A percentile compares a stretch with the other conserved stretches of the same genome.
Evolutionary conservation across 2,888 invertebrate species (phyloP).

Genomic region (Hirudinaria manillensis): DNA sequence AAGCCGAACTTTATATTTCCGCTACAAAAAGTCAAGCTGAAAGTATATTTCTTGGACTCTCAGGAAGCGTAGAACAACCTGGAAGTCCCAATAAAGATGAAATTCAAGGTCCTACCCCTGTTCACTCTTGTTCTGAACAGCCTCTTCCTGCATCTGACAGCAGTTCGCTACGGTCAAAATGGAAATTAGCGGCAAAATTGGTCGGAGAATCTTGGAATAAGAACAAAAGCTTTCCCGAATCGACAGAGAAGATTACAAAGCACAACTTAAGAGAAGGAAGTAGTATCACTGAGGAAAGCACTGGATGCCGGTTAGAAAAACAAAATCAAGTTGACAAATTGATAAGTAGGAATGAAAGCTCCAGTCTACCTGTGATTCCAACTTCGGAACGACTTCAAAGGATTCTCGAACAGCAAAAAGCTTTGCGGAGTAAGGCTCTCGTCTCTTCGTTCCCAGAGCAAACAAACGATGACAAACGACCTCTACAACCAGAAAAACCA

Average conservation of each 20-base stretch:
- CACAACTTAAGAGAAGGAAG: conserved; percentile 10
- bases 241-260: conserved; percentile 13
- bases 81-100: neutral
- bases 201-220: conserved; percentile 28
- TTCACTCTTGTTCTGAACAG: neutral
- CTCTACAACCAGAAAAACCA: neutral
- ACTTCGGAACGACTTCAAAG: conserved; percentile 23
- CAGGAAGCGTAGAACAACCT: conserved; percentile 5
- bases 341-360: conserved; percentile 12
- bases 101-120: neutral
- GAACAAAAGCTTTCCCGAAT: conserved; percentile 27
- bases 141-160: neutral
- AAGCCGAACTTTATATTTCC: conserved; percentile 26
- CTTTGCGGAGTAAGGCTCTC: conserved; percentile 18
- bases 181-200: conserved; percentile 28
- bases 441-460: conserved; percentile 21
- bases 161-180: conserved; percentile 14
- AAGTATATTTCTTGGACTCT: neutral
- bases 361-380: conserved; percentile 25
- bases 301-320: neutral
- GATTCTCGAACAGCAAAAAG: conserved; percentile 27
- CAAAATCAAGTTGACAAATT: neutral
- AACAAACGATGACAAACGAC: neutral
- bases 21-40: conserved; percentile 17
- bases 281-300: conserved; percentile 3